These are phyloP conservation scores for Danaus chrysippus DNA, from an alignment of 2,888 invertebrate species.

Conservation along the genomic window DNA sequence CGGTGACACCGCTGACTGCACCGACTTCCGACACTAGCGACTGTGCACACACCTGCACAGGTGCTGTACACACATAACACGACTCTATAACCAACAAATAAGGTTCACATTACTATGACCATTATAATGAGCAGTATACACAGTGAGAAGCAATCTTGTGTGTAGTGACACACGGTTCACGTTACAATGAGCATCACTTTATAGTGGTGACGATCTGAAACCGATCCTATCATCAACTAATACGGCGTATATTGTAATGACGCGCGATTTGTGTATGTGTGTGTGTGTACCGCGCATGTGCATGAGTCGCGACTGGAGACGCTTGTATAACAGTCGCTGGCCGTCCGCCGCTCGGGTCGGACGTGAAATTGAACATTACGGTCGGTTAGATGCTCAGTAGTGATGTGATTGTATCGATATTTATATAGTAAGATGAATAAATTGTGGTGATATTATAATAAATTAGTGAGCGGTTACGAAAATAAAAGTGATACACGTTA, in stretches of 20 bases:
- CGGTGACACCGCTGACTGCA: constrained; percentile 68
- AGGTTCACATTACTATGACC: constrained; percentile 35
- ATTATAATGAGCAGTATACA: constrained; percentile 11
- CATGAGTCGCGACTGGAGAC: constrained; percentile 30
- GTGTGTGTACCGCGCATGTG: constrained; percentile 42
- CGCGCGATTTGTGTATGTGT: constrained; percentile 22
- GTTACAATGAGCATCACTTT: background rate
- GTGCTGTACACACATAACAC: constrained; percentile 19
- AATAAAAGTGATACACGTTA: too few relatives aligned
- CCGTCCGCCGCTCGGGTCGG: constrained; percentile 43
- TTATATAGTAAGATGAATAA: too few relatives aligned
- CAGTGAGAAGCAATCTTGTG: constrained; percentile 21
- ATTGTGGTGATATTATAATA: too few relatives aligned
- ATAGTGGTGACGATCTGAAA: constrained; percentile 20
- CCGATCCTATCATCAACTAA: constrained; percentile 31
- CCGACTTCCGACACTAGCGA: constrained; percentile 67
- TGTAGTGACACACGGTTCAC: too few relatives aligned
- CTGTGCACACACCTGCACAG: constrained; percentile 13
- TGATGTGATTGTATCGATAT: constrained; percentile 48
- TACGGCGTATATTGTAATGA: constrained; percentile 41
- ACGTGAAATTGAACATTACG: constrained; percentile 37
- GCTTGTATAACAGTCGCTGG: constrained; percentile 50
- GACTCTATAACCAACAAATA: constrained; percentile 34
- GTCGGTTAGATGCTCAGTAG: constrained; percentile 35
- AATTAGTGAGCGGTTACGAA: too few relatives aligned